These are phyloP conservation scores for Mus spretus DNA, from an alignment of 2,797 vertebrate genomes.

Conservation along the genomic window DNA sequence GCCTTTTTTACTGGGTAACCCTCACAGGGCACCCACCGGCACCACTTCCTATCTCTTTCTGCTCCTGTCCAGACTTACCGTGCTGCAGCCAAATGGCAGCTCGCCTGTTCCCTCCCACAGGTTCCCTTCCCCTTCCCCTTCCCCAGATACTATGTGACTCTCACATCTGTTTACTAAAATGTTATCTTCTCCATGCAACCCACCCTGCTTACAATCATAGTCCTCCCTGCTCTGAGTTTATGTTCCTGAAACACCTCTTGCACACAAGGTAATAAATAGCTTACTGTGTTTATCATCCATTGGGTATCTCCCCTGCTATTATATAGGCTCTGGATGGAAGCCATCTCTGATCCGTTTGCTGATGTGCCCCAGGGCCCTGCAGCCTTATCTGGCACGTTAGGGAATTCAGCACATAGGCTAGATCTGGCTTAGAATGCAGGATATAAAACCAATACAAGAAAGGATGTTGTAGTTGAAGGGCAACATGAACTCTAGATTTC, in stretches of 20 bases:
- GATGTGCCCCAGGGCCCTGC: not conserved
- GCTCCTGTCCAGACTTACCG: not conserved
- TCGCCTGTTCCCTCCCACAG: not conserved
- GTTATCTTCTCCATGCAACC: not conserved
- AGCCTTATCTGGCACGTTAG: not conserved
- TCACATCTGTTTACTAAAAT: not conserved
- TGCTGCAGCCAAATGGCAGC: not conserved
- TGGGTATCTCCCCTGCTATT: not conserved
- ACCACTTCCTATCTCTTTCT: not conserved
- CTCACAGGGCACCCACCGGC: not conserved
- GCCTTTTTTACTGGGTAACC: not conserved
- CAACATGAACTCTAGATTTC: not conserved
- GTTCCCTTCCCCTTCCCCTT: not conserved
- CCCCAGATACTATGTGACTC: not conserved
- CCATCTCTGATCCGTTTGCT: not conserved
- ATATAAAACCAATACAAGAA: constrained; percentile 41
- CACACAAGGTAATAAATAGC: not conserved
- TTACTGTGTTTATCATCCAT: not conserved
- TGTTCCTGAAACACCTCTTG: constrained; percentile 31
- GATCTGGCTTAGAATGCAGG: constrained; percentile 8
- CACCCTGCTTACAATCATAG: not conserved
- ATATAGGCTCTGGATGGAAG: not conserved
- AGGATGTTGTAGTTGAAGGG: not conserved
- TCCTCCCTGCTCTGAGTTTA: not conserved
- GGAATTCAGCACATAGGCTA: not conserved